A percentile compares a stretch with the other conserved stretches of the same genome.
phyloP scores from a whole-genome alignment of 2,113 vertebrate genomes.

The Phyllopteryx taeniolatus region DNA sequence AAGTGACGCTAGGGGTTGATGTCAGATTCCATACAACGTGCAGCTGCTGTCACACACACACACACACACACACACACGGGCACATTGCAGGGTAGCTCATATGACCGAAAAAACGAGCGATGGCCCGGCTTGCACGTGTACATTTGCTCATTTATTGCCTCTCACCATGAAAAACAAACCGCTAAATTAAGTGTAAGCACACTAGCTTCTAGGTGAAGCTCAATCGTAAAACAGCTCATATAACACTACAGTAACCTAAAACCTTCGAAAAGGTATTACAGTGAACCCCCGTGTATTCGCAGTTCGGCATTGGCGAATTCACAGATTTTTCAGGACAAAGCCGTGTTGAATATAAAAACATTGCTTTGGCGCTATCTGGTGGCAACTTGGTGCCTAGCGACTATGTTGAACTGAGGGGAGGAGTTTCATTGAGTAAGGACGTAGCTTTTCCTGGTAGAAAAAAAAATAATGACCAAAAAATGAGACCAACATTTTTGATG shows the following conservation, averaged over 20 bases:
- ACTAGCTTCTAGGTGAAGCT: background rate
- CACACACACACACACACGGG: constrained; percentile 35
- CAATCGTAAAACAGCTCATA: background rate
- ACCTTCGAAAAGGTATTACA: constrained; percentile 46
- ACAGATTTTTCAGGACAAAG: background rate
- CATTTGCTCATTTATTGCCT: constrained; percentile 1
- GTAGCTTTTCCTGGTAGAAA: no score
- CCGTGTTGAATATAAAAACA: background rate
- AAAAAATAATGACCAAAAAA: no score
- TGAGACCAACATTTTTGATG: no score
- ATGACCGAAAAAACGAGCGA: background rate
- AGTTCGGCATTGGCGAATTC: no score
- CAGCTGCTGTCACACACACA: constrained; percentile 71
- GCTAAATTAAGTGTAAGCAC: background rate
- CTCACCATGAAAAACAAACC: background rate
- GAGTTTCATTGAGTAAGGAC: no score
- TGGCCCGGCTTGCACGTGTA: background rate
- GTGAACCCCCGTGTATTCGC: constrained; percentile 11
- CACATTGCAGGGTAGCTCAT: background rate
- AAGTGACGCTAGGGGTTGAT: constrained; percentile 45
- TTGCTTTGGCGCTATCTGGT: background rate
- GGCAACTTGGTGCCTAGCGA: background rate
- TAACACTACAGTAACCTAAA: constrained; percentile 14
- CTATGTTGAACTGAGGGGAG: no score
- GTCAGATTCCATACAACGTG: constrained; percentile 60